A percentile compares a stretch with the other conserved stretches of the same genome.
Evolutionary conservation across 1,140 invertebrate species (phyloP).

Genomic region (Drosophila mayri): DNA sequence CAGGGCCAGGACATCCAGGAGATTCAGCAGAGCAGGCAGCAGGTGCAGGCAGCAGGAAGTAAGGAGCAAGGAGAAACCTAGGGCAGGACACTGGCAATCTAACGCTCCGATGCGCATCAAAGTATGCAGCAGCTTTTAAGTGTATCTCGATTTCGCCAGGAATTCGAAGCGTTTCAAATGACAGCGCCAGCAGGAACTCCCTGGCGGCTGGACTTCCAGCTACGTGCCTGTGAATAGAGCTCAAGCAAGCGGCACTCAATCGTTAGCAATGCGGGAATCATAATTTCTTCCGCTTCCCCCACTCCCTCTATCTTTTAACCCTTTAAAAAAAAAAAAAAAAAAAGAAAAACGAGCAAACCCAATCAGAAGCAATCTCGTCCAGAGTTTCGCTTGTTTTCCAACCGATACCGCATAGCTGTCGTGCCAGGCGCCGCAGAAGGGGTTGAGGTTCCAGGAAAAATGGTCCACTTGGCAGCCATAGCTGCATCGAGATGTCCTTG

Average conservation of each 20-base stretch:
- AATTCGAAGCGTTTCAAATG: constrained; percentile 41
- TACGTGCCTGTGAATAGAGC: constrained; percentile 36
- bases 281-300: constrained; percentile 13
- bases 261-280: constrained; percentile 33
- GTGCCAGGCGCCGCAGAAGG: constrained; percentile 33
- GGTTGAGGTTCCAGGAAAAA: constrained; percentile 12
- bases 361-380: constrained; percentile 37
- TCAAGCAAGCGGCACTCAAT: constrained; percentile 27
- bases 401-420: constrained; percentile 18
- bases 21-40: constrained; percentile 17
- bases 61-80: constrained; percentile 5
- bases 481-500: constrained; percentile 54
- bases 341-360: constrained; percentile 28
- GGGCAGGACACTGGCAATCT: constrained; percentile 55
- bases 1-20: constrained; percentile 27
- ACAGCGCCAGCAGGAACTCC: constrained; percentile 19
- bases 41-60: constrained; percentile 2
- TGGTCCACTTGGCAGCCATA: constrained; percentile 51
- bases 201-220: constrained; percentile 8
- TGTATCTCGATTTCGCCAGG: constrained; percentile 25
- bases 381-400: constrained; percentile 25
- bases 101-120: constrained; percentile 60
- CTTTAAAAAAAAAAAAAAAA: constrained; percentile 7
- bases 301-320: constrained; percentile 1
- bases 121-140: constrained; percentile 66